phyloP scores from a whole-genome alignment of 2,888 invertebrate genomes.

The Prenolepis imparis region DNA sequence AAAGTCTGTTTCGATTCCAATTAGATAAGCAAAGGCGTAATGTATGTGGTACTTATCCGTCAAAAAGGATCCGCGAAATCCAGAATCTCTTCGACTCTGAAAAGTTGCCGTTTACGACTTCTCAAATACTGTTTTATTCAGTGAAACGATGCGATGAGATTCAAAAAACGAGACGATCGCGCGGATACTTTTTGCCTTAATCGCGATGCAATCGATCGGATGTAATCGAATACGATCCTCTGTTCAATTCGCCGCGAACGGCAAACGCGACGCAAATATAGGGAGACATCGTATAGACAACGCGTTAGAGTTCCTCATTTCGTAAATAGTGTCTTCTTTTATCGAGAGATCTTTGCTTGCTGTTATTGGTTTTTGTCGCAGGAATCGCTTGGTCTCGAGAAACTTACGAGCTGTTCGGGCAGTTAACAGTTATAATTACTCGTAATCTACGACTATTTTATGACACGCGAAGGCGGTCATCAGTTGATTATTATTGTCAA shows the following conservation, averaged over 20 bases:
- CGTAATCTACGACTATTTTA: conserved; percentile 30
- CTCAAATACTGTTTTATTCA: not conserved
- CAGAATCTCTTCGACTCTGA: not conserved
- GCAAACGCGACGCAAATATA: conserved; percentile 5
- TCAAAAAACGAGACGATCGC: conserved; percentile 1
- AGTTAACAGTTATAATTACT: conserved; percentile 29
- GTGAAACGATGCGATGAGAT: not conserved
- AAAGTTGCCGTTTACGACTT: not conserved
- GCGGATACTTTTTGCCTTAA: not conserved
- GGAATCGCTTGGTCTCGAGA: conserved; percentile 24
- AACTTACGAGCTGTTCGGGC: conserved; percentile 25
- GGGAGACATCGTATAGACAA: conserved; percentile 62
- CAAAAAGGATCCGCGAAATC: not conserved
- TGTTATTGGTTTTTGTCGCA: conserved; percentile 39
- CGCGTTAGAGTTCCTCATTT: conserved; percentile 64
- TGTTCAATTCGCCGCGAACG: conserved; percentile 14
- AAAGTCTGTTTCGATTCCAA: not conserved
- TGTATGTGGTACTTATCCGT: not conserved
- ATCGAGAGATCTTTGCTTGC: conserved; percentile 22
- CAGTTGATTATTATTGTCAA: conserved; percentile 22
- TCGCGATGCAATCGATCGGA: not conserved
- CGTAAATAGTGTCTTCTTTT: conserved; percentile 53
- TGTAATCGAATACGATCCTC: not conserved
- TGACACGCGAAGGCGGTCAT: conserved; percentile 13
- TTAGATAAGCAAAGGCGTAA: conserved; percentile 31